These are phyloP conservation scores for Hippoglossus stenolepis DNA, from an alignment of 2,113 vertebrate species.

Conservation along the genomic window DNA sequence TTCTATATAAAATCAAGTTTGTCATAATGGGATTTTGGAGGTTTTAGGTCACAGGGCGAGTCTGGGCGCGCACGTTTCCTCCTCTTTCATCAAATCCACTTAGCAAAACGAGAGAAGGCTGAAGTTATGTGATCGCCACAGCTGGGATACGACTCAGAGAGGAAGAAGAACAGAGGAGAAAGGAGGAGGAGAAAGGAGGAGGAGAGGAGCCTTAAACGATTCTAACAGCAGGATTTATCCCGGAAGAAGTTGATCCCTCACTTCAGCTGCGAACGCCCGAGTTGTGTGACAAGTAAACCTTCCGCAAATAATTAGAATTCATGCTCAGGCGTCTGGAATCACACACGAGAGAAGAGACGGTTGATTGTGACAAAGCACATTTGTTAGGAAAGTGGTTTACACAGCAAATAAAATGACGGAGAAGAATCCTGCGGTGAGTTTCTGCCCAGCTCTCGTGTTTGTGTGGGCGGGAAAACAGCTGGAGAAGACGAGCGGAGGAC, in stretches of 20 bases:
- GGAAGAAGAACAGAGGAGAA: neutral
- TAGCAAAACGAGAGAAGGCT: neutral
- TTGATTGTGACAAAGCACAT: no score
- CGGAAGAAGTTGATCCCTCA: conserved; percentile 25
- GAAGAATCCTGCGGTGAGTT: neutral
- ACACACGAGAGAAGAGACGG: neutral
- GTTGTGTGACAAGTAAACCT: conserved; percentile 26
- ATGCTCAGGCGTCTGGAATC: conserved; percentile 4
- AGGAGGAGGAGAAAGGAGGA: neutral
- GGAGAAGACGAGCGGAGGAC: no score
- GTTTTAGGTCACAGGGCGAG: no score
- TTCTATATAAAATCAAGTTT: neutral
- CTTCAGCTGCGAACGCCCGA: conserved; percentile 17
- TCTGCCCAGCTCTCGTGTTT: no score
- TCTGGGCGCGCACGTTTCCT: no score
- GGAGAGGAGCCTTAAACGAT: neutral
- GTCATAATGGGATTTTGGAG: neutral
- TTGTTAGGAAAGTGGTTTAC: conserved; percentile 18
- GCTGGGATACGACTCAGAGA: neutral
- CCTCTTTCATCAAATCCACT: neutral
- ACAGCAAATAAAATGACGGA: neutral
- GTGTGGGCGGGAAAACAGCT: no score
- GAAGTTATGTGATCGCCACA: no score
- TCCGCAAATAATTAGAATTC: conserved; percentile 34
- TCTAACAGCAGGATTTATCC: conserved; percentile 10